Base-by-base conservation (phyloP, 2,113 vertebrate genomes). In the Varanus salvator region DNA sequence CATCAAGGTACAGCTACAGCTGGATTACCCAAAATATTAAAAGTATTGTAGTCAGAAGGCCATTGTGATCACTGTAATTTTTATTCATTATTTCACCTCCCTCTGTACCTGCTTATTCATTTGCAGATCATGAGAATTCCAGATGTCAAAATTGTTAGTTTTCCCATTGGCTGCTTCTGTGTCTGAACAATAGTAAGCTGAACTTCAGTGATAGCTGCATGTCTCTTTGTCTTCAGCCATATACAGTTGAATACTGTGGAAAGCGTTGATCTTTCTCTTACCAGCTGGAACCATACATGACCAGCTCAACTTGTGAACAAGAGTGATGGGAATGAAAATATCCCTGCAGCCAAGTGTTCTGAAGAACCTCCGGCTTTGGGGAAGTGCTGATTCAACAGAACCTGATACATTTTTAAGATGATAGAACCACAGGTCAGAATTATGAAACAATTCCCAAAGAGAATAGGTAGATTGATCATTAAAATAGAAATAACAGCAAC, bases 371-470 rank as follows among this genome's bases (percentile, higher is more conserved):
- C 15, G 81, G 1, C 0, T 21, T 74, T 72, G 0, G 21, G n/a
- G 4, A 1, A 38, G 27, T 44, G 2, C 54, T 0, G 27, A 80
- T 1, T 8, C 0, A 0, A 8, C 7, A 44, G 48, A 57, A 57
- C 57, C 1, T 48, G 44, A 69, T 54, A 0, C 2, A 21, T 0
- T 60, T 19, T 64, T 27, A 50, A 78, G 38, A 6, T n/a, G 11
- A 14, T 0, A 0, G 15, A 25, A 1, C 78, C 82, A 50, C 54
- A 88, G 78, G 0, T 54, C 71, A 85, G 1, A 0, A 0, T 54
- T 68, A 9, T 2, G 0, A 1, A 85, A 0, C 64, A 0, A 2
- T 23, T 52, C n/a, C 77, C 1, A 0, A 1, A 3, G 25, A 21
- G 50, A 60, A 23, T 21, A 48, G 74, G 81, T 54, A 69, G 25